A percentile compares a stretch with the other conserved stretches of the same genome.
Conservation (phyloP, 1,140 invertebrate genomes). For the Drosophila suzukii region DNA sequence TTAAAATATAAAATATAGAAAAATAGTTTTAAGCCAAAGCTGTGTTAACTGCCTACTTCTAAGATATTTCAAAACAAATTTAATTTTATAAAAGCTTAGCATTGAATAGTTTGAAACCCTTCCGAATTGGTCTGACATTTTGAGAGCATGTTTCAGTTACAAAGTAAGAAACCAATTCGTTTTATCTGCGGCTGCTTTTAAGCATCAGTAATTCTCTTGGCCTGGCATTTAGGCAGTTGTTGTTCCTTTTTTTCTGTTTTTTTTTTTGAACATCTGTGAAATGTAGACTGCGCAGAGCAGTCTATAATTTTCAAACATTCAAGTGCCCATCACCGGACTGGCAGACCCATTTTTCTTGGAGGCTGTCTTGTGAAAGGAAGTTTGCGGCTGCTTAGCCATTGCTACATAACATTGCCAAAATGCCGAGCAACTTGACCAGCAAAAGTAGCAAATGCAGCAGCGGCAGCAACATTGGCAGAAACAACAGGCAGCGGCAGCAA, state of each 20-base stretch:
- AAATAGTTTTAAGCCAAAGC: no score
- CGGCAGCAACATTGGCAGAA: constrained; percentile 26
- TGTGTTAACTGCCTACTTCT: no score
- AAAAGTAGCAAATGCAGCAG: constrained; percentile 6
- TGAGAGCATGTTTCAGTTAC: neutral
- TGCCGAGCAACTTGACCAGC: constrained; percentile 56
- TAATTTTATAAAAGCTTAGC: neutral
- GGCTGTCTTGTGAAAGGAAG: constrained; percentile 69
- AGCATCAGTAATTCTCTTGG: constrained; percentile 19
- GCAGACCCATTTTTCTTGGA: constrained; percentile 68
- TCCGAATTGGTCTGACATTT: constrained; percentile 23
- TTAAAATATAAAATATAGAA: no score
- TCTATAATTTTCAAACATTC: constrained; percentile 76
- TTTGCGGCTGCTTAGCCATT: constrained; percentile 16
- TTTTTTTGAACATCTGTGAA: constrained; percentile 61
- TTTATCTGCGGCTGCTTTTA: constrained; percentile 4
- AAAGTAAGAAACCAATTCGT: constrained; percentile 7
- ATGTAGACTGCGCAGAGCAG: constrained; percentile 49
- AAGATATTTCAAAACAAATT: no score
- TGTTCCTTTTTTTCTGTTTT: constrained; percentile 13
- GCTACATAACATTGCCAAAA: constrained; percentile 48
- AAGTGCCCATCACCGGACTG: constrained; percentile 65
- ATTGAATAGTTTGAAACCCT: neutral
- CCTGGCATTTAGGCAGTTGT: constrained; percentile 55
- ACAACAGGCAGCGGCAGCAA: constrained; percentile 44